Evolutionary conservation across 1,140 invertebrate species (phyloP).

Genomic region (Aplysia californica): DNA sequence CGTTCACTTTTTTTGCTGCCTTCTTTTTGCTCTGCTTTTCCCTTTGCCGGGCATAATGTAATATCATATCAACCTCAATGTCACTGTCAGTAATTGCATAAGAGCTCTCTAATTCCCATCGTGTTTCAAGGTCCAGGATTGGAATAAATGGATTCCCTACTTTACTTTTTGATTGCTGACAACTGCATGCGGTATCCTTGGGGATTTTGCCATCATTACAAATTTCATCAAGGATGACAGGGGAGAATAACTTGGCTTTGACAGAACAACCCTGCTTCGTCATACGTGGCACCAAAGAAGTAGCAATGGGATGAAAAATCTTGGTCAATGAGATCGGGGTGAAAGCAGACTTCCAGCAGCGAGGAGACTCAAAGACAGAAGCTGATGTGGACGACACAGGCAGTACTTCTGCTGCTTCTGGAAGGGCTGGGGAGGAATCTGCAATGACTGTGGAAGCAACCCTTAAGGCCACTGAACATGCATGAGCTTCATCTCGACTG

Average conservation of each 20-base stretch:
- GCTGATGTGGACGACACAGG: not conserved
- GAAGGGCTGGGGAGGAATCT: not conserved
- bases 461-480: not conserved
- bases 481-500: constrained; percentile 10
- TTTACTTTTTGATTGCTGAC: not conserved
- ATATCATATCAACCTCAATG: not conserved
- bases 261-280: not conserved
- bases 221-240: not conserved
- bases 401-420: constrained; percentile 10
- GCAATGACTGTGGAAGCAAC: not conserved
- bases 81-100: too few species aligned
- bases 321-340: not conserved
- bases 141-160: not conserved
- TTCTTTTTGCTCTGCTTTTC: not conserved
- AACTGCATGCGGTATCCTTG: not conserved
- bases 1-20: not conserved
- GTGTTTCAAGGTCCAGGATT: not conserved
- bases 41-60: not conserved
- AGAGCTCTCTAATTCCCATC: too few species aligned
- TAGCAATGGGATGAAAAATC: not conserved
- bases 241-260: not conserved
- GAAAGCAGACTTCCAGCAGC: constrained; percentile 14
- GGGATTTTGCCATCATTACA: not conserved
- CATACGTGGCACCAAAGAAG: not conserved
- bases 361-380: not conserved